Base-by-base conservation (phyloP, 2,797 vertebrate species). In the Amphiprion clarkii region DNA sequence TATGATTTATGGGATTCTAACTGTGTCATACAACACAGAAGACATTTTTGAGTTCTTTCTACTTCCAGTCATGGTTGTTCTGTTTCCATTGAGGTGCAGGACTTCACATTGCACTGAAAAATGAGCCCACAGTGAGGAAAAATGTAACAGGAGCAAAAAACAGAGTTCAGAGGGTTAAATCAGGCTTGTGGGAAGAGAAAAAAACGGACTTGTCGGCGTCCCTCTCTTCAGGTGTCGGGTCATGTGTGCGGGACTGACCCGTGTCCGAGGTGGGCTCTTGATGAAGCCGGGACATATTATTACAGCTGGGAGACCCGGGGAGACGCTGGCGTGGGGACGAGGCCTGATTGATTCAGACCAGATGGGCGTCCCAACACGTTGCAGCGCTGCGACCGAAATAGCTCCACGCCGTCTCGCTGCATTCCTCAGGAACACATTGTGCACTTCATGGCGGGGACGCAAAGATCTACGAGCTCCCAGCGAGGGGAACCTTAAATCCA, bases 261-360 rank as follows among this genome's bases (percentile, higher is more conserved):
- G 78, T 89, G 93, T 93, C 93, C 85, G 93, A 92, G 89, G 86
- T 91, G 85, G 89, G 71, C 84, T 86, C 85, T 87, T 39, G 81
- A 92, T 89, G 91, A 93, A 94, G 91, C 89, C 86, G 85, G 88
- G 90, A 60, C 39, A 1, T 97, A 94, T 97, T 98, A 94, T 97
- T 95, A 94, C 96, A 98, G 97, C 97, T 96, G 97, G 94, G 92
- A 89, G 93, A 82, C 93, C 92, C 88, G 90, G 90, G 77, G 88
- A 85, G 51, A 74, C 27, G 63, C 57, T 72, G 59, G 83, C 49
- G 55, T 46, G 81, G 67, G 94, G 96, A 96, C 95, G 94, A 94
- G 93, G 92, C 78, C 95, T 94, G 95, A 96, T 95, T 96, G 96
- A 97, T 97, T 96, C 95, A 95, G 96, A 96, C 96, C 96, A 97